These are phyloP conservation scores for Thera britannica DNA, from an alignment of 2,888 invertebrate genomes.

Conservation along the genomic window DNA sequence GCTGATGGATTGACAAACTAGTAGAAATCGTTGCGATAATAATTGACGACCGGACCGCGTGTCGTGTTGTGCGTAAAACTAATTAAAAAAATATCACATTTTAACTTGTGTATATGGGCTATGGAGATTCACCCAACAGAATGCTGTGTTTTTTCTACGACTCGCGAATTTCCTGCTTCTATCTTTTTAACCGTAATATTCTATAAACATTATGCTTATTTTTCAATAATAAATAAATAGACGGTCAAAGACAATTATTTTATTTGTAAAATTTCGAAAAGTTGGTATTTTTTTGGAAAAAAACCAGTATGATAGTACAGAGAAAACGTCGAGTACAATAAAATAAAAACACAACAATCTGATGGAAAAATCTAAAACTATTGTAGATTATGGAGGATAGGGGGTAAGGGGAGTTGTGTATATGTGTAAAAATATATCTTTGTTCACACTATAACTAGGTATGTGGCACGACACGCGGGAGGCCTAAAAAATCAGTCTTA, in stretches of 20 bases:
- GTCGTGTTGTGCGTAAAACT: slow-evolving; percentile 58
- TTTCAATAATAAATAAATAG: not conserved
- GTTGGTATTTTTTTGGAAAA: not conserved
- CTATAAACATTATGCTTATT: not conserved
- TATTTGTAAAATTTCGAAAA: too few relatives aligned
- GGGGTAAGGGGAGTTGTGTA: slow-evolving; percentile 60
- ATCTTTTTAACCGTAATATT: not conserved
- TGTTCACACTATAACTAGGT: slow-evolving; percentile 65
- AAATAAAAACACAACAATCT: slow-evolving; percentile 62
- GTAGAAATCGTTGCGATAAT: slow-evolving; percentile 54
- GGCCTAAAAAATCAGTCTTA: slow-evolving; percentile 76
- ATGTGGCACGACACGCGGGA: slow-evolving; percentile 62
- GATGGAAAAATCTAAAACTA: slow-evolving; percentile 59
- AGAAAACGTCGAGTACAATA: slow-evolving; percentile 18
- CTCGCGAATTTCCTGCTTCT: slow-evolving; percentile 6
- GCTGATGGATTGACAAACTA: slow-evolving; percentile 64
- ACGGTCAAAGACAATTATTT: too few relatives aligned
- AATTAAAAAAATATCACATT: slow-evolving; percentile 72
- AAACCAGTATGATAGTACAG: not conserved
- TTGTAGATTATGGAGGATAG: slow-evolving; percentile 80
- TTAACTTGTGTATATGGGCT: slow-evolving; percentile 78
- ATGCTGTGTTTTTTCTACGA: slow-evolving; percentile 52
- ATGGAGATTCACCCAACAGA: slow-evolving; percentile 67
- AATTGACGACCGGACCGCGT: slow-evolving; percentile 50
- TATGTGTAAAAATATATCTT: slow-evolving; percentile 76